phyloP scores from a whole-genome alignment of 2,888 invertebrate species.

The Actias luna region DNA sequence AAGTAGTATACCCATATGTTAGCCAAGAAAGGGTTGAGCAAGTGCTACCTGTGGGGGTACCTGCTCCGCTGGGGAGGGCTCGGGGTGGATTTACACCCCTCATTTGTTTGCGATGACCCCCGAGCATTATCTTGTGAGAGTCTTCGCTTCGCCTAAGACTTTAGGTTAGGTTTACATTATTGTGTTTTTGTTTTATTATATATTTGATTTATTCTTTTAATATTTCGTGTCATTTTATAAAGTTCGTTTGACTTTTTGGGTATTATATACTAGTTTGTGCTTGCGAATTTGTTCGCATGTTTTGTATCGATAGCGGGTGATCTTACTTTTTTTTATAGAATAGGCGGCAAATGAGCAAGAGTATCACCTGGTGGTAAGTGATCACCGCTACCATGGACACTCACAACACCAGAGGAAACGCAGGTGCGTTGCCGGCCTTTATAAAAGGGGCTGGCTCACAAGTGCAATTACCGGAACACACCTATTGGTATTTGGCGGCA shows the following conservation, averaged over 20 bases:
- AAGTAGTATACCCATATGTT: conserved; percentile 63
- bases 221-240: conserved; percentile 20
- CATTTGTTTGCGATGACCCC: conserved; percentile 87
- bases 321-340: too few species aligned
- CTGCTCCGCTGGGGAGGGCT: conserved; percentile 32
- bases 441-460: too few species aligned
- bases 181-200: conserved; percentile 36
- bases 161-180: conserved; percentile 55
- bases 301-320: too few species aligned
- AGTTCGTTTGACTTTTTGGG: not conserved
- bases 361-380: too few species aligned
- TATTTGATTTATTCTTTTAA: conserved; percentile 24
- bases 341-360: too few species aligned
- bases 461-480: too few species aligned
- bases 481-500: too few species aligned
- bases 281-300: too few species aligned
- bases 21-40: conserved; percentile 79
- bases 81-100: conserved; percentile 83
- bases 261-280: too few species aligned
- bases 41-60: conserved; percentile 62
- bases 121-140: conserved; percentile 67
- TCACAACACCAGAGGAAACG: too few species aligned
- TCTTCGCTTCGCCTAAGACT: conserved; percentile 63
- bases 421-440: too few species aligned
- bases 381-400: too few species aligned